Base-by-base conservation (phyloP, 2,113 vertebrate species). In the Carlito syrichta region DNA sequence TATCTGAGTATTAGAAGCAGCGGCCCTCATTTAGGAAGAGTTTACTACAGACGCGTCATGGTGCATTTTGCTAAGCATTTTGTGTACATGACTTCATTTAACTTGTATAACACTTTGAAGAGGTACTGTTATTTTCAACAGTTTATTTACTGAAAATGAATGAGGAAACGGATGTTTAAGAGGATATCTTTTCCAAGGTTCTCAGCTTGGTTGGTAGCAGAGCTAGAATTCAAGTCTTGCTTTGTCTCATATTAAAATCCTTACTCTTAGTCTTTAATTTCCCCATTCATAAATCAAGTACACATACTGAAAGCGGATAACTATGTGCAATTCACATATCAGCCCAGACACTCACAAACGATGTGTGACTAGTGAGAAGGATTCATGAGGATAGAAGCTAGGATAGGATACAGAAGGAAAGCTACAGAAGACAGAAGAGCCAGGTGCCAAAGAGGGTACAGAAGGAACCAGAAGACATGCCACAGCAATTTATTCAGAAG, bases 91-190 rank as follows among this genome's bases (percentile, higher is more conserved):
- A 85, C 63, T 95, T 63, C 45, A 76, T 58, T 94, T 94, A 74
- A 79, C 38, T 54, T 76, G 69, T 30, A 38, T 63, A 52, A 40
- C 10, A 22, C 32, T 69, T 43, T 43, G 32, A 88, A 23, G 71
- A 56, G 63, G 9, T 63, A 77, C n/a, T 50, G 23, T 40, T 23
- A 52, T 40, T 91, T 22, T 76, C 38, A 63, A 60, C 82, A 60
- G 48, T 69, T 45, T 66, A 68, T 88, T 74, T 81, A n/a, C 35
- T 91, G 71, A 69, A 85, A 90, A n/a, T 71, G 84, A 89, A 79
- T 3, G 56, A 96, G 69, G 48, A 87, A 88, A 74, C 0, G 1
- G 62, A 74, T 93, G 43, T 32, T 69, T 90, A 56, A 32, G 56
- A 74, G 32, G 45, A 87, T 83, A 30, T 40, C 27, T 90, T 89